phyloP scores from a whole-genome alignment of 2,888 invertebrate genomes.

The Sarcophaga variegata region DNA sequence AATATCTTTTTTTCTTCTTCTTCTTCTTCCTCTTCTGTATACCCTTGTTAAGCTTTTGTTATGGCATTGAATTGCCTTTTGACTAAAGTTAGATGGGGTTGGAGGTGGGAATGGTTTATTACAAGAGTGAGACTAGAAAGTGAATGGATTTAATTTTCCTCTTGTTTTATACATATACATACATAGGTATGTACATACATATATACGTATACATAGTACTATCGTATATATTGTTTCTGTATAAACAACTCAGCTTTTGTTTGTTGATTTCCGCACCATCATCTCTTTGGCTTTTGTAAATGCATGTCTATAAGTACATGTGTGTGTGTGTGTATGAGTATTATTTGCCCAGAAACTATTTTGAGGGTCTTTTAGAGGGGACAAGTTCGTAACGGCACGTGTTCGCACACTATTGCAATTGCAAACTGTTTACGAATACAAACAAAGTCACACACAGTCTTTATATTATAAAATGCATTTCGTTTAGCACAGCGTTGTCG shows the following conservation, averaged over 20 bases:
- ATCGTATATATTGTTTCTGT: not conserved
- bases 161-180: not conserved
- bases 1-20: not conserved
- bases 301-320: not conserved
- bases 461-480: too few species aligned
- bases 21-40: not conserved
- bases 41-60: not conserved
- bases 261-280: slow-evolving; percentile 44
- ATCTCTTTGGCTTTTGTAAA: not conserved
- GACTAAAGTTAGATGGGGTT: not conserved
- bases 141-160: slow-evolving; percentile 47
- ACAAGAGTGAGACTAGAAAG: slow-evolving; percentile 33
- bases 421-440: slow-evolving; percentile 30
- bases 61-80: not conserved
- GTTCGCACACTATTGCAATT: slow-evolving; percentile 77
- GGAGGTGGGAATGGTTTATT: not conserved
- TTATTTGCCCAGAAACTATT: slow-evolving; percentile 42
- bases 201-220: too few species aligned
- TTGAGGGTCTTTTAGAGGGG: slow-evolving; percentile 50
- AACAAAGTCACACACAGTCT: not conserved
- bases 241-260: slow-evolving; percentile 45
- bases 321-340: not conserved
- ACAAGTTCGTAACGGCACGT: slow-evolving; percentile 74
- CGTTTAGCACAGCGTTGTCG: too few species aligned
- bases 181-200: too few species aligned